Percentiles rank a stretch among this genome's conserved stretches.
These are phyloP conservation scores for Oryzaephilus surinamensis DNA, from an alignment of 1,140 invertebrate genomes.

Conservation along the genomic window DNA sequence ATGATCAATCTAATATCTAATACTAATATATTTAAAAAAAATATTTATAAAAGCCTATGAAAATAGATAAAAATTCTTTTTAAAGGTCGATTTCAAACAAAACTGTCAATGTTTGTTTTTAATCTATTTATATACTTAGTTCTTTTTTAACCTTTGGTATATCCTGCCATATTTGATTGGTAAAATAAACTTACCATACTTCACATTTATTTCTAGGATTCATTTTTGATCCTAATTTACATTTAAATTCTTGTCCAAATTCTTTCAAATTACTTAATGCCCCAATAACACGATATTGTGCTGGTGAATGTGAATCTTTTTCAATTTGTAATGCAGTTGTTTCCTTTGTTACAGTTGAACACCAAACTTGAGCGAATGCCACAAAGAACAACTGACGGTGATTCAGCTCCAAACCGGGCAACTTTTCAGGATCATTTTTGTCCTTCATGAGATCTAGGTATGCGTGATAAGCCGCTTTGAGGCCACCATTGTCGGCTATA, in stretches of 20 bases:
- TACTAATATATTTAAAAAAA: too few relatives aligned
- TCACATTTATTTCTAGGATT: conserved; percentile 85
- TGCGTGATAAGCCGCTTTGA: conserved; percentile 84
- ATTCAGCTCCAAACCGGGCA: conserved; percentile 73
- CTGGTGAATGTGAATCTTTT: conserved; percentile 74
- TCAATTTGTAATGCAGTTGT: conserved; percentile 65
- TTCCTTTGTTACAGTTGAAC: conserved; percentile 69
- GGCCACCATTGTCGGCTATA: conserved; percentile 88
- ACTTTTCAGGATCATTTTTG: conserved; percentile 40
- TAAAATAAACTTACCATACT: conserved; percentile 70
- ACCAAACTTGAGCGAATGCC: conserved; percentile 88
- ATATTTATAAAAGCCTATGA: too few relatives aligned
- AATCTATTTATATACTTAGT: too few relatives aligned
- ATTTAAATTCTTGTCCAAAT: conserved; percentile 81
- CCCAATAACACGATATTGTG: conserved; percentile 75
- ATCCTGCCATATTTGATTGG: too few relatives aligned
- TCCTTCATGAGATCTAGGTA: conserved; percentile 44
- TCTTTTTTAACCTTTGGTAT: too few relatives aligned
- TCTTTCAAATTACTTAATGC: conserved; percentile 81
- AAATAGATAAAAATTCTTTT: too few relatives aligned
- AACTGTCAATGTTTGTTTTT: too few relatives aligned
- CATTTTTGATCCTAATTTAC: conserved; percentile 67
- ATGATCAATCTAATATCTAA: too few relatives aligned
- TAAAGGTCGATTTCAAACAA: too few relatives aligned
- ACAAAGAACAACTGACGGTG: conserved; percentile 88